Conservation (phyloP, 2,797 vertebrate genomes). For the Rhynchonycteris naso region DNA sequence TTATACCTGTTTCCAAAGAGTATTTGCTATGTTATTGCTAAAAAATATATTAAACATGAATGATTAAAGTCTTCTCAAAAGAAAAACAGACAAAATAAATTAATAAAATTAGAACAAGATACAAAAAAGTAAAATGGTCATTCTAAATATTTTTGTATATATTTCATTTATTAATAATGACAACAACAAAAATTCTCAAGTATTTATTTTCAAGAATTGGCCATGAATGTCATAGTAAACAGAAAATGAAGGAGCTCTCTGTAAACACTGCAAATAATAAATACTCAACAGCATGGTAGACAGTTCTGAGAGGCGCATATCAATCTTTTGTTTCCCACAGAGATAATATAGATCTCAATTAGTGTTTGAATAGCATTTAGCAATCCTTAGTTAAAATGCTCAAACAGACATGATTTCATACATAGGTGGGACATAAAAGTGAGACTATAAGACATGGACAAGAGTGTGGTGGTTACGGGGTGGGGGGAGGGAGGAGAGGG, state of each 20-base stretch:
- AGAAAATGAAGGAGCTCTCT: not conserved
- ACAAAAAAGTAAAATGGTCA: not conserved
- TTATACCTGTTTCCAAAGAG: not conserved
- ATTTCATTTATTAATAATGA: not conserved
- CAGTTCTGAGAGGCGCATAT: not conserved
- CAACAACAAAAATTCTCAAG: not conserved
- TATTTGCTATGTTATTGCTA: not conserved
- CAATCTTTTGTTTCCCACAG: not conserved
- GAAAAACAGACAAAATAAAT: not conserved
- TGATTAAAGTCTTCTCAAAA: not conserved
- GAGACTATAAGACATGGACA: too few relatives aligned
- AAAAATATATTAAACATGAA: not conserved
- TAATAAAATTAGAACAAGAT: not conserved
- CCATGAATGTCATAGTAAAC: not conserved
- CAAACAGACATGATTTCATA: too few relatives aligned
- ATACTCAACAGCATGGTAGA: not conserved
- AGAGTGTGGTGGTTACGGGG: too few relatives aligned
- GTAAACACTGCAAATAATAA: not conserved
- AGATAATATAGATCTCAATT: not conserved
- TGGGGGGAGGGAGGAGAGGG: too few relatives aligned
- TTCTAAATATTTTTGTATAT: not conserved
- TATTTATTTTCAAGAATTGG: not conserved
- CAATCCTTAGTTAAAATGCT: not conserved
- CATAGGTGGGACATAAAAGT: too few relatives aligned
- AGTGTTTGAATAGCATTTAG: not conserved